Evolutionary conservation across 2,113 vertebrate species (phyloP).

Genomic region (Oryzias melastigma): DNA sequence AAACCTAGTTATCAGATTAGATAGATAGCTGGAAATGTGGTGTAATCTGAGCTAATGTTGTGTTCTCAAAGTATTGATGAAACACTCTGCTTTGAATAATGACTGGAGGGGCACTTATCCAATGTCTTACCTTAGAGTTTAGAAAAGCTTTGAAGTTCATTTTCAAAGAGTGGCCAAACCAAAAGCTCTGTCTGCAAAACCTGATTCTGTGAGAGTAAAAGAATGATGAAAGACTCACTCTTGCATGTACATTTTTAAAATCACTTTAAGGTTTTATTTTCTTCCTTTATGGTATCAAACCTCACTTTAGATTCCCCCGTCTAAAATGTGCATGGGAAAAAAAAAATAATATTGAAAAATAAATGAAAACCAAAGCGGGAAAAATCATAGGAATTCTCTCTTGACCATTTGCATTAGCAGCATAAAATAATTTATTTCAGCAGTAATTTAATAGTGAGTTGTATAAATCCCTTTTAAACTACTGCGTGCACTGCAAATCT

Average conservation of each 20-base stretch:
- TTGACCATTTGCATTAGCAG: no score
- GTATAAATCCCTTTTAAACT: no score
- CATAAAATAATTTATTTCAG: no score
- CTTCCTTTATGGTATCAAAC: neutral
- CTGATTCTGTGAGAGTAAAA: neutral
- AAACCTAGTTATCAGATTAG: conserved; percentile 6
- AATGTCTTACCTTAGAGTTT: conserved; percentile 30
- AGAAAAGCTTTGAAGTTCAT: conserved; percentile 41
- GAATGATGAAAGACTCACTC: conserved; percentile 13
- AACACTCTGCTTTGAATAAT: conserved; percentile 23
- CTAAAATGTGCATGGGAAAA: no score
- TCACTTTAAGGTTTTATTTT: neutral
- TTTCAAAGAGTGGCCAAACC: conserved; percentile 31
- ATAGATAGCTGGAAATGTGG: neutral
- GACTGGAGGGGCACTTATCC: conserved; percentile 29
- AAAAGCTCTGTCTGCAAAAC: conserved; percentile 15
- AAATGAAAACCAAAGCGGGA: no score
- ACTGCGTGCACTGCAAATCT: no score
- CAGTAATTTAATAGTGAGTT: no score
- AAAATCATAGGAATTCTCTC: no score
- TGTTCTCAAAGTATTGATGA: neutral
- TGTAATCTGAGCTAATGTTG: conserved; percentile 6
- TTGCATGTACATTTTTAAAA: conserved; percentile 3
- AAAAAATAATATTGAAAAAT: no score
- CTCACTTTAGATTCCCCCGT: no score